Base-by-base conservation (phyloP, 2,888 invertebrate genomes). In the Choreutis nemorana region DNA sequence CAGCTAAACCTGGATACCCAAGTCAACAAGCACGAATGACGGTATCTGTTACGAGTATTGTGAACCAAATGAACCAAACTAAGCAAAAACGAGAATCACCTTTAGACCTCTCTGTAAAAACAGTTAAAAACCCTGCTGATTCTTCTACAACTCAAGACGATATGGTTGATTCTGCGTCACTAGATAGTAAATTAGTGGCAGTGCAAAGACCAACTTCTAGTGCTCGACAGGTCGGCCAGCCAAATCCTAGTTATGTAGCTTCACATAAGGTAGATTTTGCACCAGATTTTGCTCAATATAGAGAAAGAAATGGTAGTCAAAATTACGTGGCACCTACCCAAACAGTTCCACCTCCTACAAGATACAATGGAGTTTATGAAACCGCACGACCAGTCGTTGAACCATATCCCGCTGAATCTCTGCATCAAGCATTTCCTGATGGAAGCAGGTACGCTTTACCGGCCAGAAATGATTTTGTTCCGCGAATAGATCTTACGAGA, bases 101-200 rank as follows among this genome's bases (percentile, higher is more conserved):
- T 0, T 67, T 94, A 34, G 94, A 94, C 68, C 78, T 94, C 29
- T 94, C 94, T 0, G 91, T 94, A 25, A 93, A 94, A 61, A 94
- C 93, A 1, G 87, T 94, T 0, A 87, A 91, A 55, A 92, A 92
- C 28, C 88, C 91, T 3, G 92, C 94, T 1, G 93, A 94, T 64
- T 93, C 93, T 1, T 93, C 93, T 0, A 93, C 94, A 1, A 87
- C 90, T 8, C 84, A 84, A 48, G 87, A 88, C 47, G 84, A 85
- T 30, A 61, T 75, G 2, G 52, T 75, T 8, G 85, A 85, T 48
- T 75, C 75, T 9, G 60, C 52, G 12, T 52, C 62, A 5, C 44
- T 54, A 35, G 78, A 78, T 38, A 64, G 44, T 48, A 73, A 73
- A 51, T 47, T 49, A 21, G 40, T 64, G 33, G 41, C 63, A 14